These are phyloP conservation scores for Agapornis canus DNA, from an alignment of 2,797 vertebrate genomes.

Conservation along the genomic window DNA sequence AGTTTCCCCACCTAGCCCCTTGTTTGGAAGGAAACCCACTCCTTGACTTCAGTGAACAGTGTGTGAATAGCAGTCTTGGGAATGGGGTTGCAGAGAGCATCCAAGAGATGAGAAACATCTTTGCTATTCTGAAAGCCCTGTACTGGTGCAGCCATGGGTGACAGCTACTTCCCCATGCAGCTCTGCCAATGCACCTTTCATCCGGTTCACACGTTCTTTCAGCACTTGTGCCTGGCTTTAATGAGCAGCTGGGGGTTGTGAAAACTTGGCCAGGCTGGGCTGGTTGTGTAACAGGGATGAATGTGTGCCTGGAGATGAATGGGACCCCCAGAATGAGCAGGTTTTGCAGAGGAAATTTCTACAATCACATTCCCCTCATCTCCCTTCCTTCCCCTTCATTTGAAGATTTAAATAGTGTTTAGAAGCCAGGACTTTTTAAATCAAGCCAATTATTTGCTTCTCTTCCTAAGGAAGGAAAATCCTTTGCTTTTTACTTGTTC, in stretches of 20 bases:
- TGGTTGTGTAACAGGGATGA: background rate
- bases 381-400: slow-evolving; percentile 18
- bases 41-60: background rate
- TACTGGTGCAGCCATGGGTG: background rate
- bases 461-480: slow-evolving; percentile 54
- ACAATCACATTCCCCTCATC: background rate
- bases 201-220: background rate
- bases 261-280: background rate
- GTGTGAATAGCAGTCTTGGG: background rate
- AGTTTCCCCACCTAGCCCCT: background rate
- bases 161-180: background rate
- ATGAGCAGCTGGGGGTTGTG: background rate
- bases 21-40: background rate
- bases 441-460: slow-evolving; percentile 36
- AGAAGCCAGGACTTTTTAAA: slow-evolving; percentile 33
- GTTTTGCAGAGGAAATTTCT: background rate
- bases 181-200: background rate
- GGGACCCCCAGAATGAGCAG: background rate
- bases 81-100: background rate
- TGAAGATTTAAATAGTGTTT: slow-evolving; percentile 59
- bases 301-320: slow-evolving; percentile 31
- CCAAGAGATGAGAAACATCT: background rate
- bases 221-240: background rate
- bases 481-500: slow-evolving; percentile 53
- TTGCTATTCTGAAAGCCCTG: background rate